Percentiles rank a stretch among this genome's conserved stretches.
phyloP scores from a whole-genome alignment of 1,140 invertebrate species.

The Lepidotrigona ventralis region DNA sequence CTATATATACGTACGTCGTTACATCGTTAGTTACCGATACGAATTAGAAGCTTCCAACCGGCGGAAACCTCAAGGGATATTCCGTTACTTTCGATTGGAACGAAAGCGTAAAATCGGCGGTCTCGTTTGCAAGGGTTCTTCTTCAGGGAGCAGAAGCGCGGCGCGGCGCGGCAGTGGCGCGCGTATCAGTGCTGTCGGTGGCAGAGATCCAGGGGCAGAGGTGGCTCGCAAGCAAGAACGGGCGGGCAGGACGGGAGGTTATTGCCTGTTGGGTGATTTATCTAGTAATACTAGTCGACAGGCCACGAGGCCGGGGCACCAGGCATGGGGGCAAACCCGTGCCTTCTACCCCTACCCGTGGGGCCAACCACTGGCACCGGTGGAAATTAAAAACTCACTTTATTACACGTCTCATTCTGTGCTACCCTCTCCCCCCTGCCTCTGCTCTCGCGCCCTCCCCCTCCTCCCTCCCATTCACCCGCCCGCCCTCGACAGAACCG shows the following conservation, averaged over 20 bases:
- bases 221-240: slow-evolving; percentile 53
- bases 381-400: slow-evolving; percentile 81
- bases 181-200: slow-evolving; percentile 71
- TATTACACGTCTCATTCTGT: slow-evolving; percentile 80
- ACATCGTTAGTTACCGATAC: neutral
- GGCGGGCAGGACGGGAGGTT: slow-evolving; percentile 69
- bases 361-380: slow-evolving; percentile 73
- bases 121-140: slow-evolving; percentile 19
- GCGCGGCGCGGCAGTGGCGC: slow-evolving; percentile 40
- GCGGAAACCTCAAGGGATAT: neutral
- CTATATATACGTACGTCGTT: neutral
- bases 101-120: slow-evolving; percentile 51
- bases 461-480: slow-evolving; percentile 32
- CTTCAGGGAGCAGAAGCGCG: slow-evolving; percentile 44
- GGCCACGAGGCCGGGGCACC: slow-evolving; percentile 70
- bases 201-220: slow-evolving; percentile 56
- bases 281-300: slow-evolving; percentile 81
- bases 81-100: neutral
- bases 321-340: slow-evolving; percentile 59
- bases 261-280: slow-evolving; percentile 81
- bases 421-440: slow-evolving; percentile 46
- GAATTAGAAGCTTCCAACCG: neutral
- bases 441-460: slow-evolving; percentile 23
- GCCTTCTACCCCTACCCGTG: slow-evolving; percentile 70
- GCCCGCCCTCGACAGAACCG: slow-evolving; percentile 31